phyloP scores from a whole-genome alignment of 2,888 invertebrate genomes.

The Dichetophora obliterata region DNA sequence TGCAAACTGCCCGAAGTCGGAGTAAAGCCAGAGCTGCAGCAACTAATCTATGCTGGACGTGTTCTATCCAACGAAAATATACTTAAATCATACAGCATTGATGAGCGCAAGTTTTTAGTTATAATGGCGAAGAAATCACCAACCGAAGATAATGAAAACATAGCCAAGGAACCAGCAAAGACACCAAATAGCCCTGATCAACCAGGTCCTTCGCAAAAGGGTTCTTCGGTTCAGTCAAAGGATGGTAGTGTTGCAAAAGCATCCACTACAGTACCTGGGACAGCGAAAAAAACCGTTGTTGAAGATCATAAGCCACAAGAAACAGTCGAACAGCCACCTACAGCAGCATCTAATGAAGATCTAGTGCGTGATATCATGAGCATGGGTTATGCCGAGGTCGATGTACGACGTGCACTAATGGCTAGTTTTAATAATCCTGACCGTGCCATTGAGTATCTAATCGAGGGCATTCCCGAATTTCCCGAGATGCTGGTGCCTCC shows the following conservation, averaged over 20 bases:
- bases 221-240: background rate
- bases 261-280: slow-evolving; percentile 40
- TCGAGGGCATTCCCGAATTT: slow-evolving; percentile 76
- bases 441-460: slow-evolving; percentile 96
- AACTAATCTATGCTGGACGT: slow-evolving; percentile 95
- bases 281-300: slow-evolving; percentile 43
- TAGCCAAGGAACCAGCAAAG: background rate
- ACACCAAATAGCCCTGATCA: slow-evolving; percentile 30
- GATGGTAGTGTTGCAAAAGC: slow-evolving; percentile 24
- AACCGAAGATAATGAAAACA: background rate
- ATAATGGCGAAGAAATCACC: slow-evolving; percentile 81
- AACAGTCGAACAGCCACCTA: background rate
- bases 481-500: slow-evolving; percentile 38
- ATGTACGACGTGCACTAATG: slow-evolving; percentile 89
- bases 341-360: slow-evolving; percentile 50
- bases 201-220: slow-evolving; percentile 13
- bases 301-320: slow-evolving; percentile 34
- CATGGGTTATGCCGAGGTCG: slow-evolving; percentile 89
- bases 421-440: slow-evolving; percentile 98
- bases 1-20: slow-evolving; percentile 52
- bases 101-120: slow-evolving; percentile 95
- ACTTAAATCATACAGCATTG: slow-evolving; percentile 88
- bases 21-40: slow-evolving; percentile 84
- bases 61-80: slow-evolving; percentile 89
- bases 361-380: slow-evolving; percentile 54